Percentiles rank a stretch among this genome's conserved stretches.
These are phyloP conservation scores for Lampris megalopsis DNA, from an alignment of 2,113 vertebrate species.

Conservation along the genomic window DNA sequence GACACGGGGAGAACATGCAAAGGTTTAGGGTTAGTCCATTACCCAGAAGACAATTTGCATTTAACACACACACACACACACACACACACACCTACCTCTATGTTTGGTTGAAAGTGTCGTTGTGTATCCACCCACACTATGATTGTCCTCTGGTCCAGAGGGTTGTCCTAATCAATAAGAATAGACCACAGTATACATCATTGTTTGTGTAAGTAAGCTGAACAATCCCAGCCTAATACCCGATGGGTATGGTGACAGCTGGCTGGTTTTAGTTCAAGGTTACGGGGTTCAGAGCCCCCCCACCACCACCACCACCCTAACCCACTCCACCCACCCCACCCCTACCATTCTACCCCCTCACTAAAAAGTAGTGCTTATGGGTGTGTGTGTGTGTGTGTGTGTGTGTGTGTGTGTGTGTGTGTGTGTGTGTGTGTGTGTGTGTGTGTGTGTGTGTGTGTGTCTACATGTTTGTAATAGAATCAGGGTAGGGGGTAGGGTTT, in stretches of 20 bases:
- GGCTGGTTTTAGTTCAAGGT: constrained; percentile 5
- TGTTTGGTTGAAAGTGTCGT: constrained; percentile 13
- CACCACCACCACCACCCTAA: too few species aligned
- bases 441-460: constrained; percentile 27
- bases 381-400: neutral
- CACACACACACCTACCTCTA: constrained; percentile 2
- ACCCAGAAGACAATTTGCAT: constrained; percentile 37
- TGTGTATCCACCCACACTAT: constrained; percentile 18
- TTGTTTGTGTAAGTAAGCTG: constrained; percentile 16
- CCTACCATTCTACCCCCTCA: constrained; percentile 15
- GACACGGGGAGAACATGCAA: too few species aligned
- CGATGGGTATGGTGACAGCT: constrained; percentile 57
- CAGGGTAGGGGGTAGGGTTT: constrained; percentile 41
- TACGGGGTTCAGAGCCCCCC: neutral
- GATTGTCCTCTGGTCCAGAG: constrained; percentile 47
- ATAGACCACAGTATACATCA: constrained; percentile 36
- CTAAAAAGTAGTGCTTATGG: constrained; percentile 25
- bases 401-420: constrained; percentile 10
- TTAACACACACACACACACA: too few species aligned
- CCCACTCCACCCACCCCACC: too few species aligned
- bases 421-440: neutral
- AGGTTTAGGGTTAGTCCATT: constrained; percentile 22
- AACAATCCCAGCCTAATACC: constrained; percentile 35
- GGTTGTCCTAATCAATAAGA: constrained; percentile 55
- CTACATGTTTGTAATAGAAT: constrained; percentile 21